Conservation (phyloP, 2,888 invertebrate genomes). For the Microchrysa polita region DNA sequence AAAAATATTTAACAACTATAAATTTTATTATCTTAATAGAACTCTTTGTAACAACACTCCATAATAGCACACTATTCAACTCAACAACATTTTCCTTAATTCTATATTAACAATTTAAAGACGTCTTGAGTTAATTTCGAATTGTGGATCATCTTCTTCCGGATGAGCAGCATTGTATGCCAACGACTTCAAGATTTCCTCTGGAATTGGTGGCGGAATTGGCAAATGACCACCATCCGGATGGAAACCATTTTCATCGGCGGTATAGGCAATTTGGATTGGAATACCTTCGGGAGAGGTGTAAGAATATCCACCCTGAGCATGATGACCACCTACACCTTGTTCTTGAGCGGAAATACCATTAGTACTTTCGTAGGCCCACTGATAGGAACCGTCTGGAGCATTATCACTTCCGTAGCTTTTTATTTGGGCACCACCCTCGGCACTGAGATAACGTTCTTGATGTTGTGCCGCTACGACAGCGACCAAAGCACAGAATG, state of each 20-base stretch:
- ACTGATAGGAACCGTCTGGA: constrained; percentile 60
- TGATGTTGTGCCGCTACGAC: constrained; percentile 9
- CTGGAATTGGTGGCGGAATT: constrained; percentile 29
- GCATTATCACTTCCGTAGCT: constrained; percentile 10
- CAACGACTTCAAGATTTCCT: constrained; percentile 49
- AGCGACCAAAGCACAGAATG: not conserved
- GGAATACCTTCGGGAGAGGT: constrained; percentile 67
- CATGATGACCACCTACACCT: constrained; percentile 65
- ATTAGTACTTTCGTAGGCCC: constrained; percentile 68
- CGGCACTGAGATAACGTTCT: constrained; percentile 13
- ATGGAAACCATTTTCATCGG: constrained; percentile 34
- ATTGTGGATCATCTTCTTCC: constrained; percentile 33
- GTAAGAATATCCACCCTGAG: constrained; percentile 63
- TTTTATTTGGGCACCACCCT: constrained; percentile 56
- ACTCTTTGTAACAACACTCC: not conserved
- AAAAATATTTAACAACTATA: too few species aligned
- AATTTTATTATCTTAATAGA: too few species aligned
- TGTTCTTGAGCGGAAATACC: constrained; percentile 69
- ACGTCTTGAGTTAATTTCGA: constrained; percentile 26
- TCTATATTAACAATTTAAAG: constrained; percentile 16
- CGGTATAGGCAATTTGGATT: constrained; percentile 62
- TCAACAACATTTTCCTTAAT: not conserved
- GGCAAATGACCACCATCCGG: constrained; percentile 38
- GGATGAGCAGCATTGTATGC: constrained; percentile 33
- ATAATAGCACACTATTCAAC: not conserved